Evolutionary conservation across 2,888 invertebrate species (phyloP).

Genomic region (Plagodis dolabraria): DNA sequence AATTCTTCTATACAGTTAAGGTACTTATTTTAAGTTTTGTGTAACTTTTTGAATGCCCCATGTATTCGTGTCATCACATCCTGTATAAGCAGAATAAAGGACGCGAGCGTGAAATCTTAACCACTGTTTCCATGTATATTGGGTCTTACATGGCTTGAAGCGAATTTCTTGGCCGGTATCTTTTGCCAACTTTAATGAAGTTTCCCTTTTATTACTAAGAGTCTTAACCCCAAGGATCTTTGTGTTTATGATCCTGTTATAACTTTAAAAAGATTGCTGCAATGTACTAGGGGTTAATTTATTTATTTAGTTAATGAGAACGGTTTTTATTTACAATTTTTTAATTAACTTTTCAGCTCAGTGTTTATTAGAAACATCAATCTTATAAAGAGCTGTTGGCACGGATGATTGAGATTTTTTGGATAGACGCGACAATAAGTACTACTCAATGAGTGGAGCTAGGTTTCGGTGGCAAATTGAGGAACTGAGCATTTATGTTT

Average conservation of each 20-base stretch:
- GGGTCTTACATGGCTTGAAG: conserved; percentile 44
- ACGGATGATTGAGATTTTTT: no score
- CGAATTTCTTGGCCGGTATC: conserved; percentile 66
- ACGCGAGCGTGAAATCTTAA: not conserved
- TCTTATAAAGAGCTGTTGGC: conserved; percentile 23
- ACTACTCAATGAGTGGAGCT: no score
- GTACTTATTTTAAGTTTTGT: no score
- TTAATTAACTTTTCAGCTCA: conserved; percentile 29
- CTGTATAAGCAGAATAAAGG: not conserved
- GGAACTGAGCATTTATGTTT: no score
- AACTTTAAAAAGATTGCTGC: conserved; percentile 72
- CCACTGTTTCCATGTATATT: conserved; percentile 23
- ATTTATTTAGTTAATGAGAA: conserved; percentile 47
- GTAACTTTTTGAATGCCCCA: no score
- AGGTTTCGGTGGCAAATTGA: no score
- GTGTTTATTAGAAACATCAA: conserved; percentile 32
- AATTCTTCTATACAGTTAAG: no score
- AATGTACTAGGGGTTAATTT: conserved; percentile 48
- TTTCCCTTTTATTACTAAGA: conserved; percentile 73
- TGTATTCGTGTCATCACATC: no score
- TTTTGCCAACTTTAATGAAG: conserved; percentile 76
- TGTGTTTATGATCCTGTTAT: conserved; percentile 77
- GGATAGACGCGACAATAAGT: no score
- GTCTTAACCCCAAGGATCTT: conserved; percentile 69
- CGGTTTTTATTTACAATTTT: conserved; percentile 37